Conservation (phyloP, 2,888 invertebrate genomes). For the Rotaria sp. region DNA sequence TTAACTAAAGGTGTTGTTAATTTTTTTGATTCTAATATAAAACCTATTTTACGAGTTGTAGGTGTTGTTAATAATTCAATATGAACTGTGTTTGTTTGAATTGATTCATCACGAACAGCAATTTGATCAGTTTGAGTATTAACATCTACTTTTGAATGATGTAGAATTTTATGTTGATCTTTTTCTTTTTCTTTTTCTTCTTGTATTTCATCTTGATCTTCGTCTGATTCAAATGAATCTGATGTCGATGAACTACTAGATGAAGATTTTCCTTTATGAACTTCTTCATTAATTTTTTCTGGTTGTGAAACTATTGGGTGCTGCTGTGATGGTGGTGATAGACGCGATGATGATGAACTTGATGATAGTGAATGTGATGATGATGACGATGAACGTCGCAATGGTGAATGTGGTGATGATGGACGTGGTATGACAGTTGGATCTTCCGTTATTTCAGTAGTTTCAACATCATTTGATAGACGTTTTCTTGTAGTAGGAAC, state of each 20-base stretch:
- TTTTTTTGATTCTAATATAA: neutral
- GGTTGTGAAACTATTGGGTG: neutral
- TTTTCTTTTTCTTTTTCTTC: neutral
- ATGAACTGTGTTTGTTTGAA: neutral
- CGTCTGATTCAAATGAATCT: neutral
- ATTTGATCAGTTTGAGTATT: neutral
- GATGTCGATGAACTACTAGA: neutral
- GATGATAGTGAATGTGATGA: too few species aligned
- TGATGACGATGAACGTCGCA: too few species aligned
- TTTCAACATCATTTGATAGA: neutral
- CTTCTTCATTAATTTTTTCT: neutral
- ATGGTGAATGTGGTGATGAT: too few species aligned
- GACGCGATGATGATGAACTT: too few species aligned
- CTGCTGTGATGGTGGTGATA: neutral
- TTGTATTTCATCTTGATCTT: neutral
- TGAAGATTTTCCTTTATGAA: neutral
- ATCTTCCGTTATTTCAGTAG: neutral
- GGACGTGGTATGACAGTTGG: neutral
- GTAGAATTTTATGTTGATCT: neutral
- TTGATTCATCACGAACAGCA: neutral
- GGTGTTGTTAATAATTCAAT: neutral
- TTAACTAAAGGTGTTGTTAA: neutral
- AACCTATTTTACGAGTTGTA: neutral
- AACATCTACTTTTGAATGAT: neutral
- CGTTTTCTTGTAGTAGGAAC: neutral